Percentiles rank a stretch among this genome's conserved stretches.
phyloP scores from a whole-genome alignment of 2,797 vertebrate genomes.

The Crax fasciolata region DNA sequence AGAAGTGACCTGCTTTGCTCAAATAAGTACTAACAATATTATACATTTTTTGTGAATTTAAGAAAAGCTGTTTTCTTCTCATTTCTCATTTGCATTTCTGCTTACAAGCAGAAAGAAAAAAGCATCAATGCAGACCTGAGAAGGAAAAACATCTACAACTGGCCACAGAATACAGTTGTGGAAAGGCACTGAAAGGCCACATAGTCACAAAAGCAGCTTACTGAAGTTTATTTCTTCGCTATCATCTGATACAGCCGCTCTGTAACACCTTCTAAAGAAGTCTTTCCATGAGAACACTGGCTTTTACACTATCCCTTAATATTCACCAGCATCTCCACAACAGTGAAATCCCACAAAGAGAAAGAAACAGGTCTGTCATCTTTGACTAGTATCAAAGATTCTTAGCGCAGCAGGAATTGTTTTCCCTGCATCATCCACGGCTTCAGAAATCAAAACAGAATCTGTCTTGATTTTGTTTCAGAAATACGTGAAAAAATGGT shows the following conservation, averaged over 20 bases:
- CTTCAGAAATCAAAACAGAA: not conserved
- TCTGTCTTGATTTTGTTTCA: not conserved
- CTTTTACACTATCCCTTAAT: not conserved
- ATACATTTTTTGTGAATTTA: not conserved
- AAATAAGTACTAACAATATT: not conserved
- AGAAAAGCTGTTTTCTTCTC: not conserved
- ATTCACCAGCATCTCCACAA: not conserved
- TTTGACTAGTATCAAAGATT: not conserved
- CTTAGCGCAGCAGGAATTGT: not conserved
- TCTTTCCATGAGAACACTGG: not conserved
- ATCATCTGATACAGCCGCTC: not conserved
- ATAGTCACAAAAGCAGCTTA: not conserved
- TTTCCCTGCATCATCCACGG: no score
- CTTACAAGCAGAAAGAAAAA: not conserved
- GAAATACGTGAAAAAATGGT: not conserved
- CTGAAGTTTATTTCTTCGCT: not conserved
- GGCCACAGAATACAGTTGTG: no score
- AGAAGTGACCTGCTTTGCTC: not conserved
- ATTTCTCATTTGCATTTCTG: not conserved
- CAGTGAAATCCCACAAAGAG: not conserved
- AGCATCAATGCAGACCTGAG: not conserved
- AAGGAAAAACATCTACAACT: not conserved
- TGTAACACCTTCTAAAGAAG: not conserved
- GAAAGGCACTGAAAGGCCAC: no score
- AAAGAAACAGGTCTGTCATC: not conserved